A percentile compares a stretch with the other conserved stretches of the same genome.
Evolutionary conservation across 1,140 invertebrate genomes (phyloP).

Genomic region (Zaprionus camerounensis): DNA sequence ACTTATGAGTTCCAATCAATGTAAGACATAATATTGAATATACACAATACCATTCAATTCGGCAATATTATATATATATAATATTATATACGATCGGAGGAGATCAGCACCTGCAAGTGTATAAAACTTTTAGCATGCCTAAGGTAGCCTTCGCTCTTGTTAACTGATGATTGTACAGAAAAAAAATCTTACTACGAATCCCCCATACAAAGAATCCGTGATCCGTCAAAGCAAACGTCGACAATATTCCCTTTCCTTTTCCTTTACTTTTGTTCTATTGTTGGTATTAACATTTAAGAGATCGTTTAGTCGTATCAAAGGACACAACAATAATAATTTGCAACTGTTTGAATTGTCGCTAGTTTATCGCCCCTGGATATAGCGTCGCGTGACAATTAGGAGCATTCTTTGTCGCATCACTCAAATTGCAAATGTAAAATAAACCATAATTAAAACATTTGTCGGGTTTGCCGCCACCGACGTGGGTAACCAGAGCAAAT

Average conservation of each 20-base stretch:
- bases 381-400: conserved; percentile 20
- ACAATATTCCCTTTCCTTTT: background rate
- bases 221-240: too few relatives aligned
- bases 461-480: conserved; percentile 42
- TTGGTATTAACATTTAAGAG: background rate
- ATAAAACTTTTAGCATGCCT: too few relatives aligned
- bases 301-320: background rate
- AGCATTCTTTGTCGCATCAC: conserved; percentile 39
- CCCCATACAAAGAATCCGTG: too few relatives aligned
- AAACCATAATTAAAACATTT: conserved; percentile 74
- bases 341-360: conserved; percentile 8
- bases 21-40: too few relatives aligned
- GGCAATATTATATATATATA: too few relatives aligned
- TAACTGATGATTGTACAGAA: too few relatives aligned
- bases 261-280: background rate
- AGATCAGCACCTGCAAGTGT: too few relatives aligned
- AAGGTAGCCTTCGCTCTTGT: too few relatives aligned
- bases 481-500: conserved; percentile 64
- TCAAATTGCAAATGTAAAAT: conserved; percentile 60
- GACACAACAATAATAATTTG: conserved; percentile 4
- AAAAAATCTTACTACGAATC: too few relatives aligned
- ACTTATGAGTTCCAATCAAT: too few relatives aligned
- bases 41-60: too few relatives aligned
- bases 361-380: background rate
- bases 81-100: too few relatives aligned